Evolutionary conservation across 2,113 vertebrate genomes (phyloP).

Genomic region (Carassius gibelio): DNA sequence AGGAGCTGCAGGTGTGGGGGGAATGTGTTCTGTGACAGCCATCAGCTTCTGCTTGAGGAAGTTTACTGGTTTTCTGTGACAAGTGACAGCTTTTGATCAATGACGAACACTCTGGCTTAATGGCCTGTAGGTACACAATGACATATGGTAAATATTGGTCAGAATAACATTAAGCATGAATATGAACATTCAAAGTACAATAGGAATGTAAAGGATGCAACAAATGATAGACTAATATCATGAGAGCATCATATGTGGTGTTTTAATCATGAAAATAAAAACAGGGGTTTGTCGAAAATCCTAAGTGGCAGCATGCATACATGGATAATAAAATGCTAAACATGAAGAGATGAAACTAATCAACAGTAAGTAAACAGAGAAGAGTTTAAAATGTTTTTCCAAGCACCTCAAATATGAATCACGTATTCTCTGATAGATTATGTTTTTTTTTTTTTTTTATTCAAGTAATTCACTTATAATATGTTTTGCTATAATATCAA

Average conservation of each 20-base stretch:
- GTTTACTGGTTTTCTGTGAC: slow-evolving; percentile 85
- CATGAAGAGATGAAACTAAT: background rate
- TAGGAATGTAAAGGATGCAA: background rate
- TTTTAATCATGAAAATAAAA: background rate
- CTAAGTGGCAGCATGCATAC: background rate
- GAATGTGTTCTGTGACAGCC: slow-evolving; percentile 85
- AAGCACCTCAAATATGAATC: background rate
- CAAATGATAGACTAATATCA: background rate
- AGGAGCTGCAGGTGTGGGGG: slow-evolving; percentile 71
- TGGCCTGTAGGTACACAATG: slow-evolving; percentile 74
- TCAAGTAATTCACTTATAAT: background rate
- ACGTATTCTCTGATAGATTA: background rate
- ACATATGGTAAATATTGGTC: background rate
- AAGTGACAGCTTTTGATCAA: slow-evolving; percentile 90
- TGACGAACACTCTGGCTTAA: slow-evolving; percentile 78
- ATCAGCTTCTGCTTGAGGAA: slow-evolving; percentile 86
- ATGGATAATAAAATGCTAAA: background rate
- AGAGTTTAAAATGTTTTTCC: too few species aligned
- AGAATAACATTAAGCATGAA: background rate
- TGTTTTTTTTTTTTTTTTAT: background rate
- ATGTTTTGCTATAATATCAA: background rate
- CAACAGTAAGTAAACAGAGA: too few species aligned
- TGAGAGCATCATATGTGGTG: background rate
- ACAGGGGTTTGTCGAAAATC: background rate
- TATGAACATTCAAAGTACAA: background rate